phyloP scores from a whole-genome alignment of 1,140 invertebrate species.

The Antheraea pernyi region DNA sequence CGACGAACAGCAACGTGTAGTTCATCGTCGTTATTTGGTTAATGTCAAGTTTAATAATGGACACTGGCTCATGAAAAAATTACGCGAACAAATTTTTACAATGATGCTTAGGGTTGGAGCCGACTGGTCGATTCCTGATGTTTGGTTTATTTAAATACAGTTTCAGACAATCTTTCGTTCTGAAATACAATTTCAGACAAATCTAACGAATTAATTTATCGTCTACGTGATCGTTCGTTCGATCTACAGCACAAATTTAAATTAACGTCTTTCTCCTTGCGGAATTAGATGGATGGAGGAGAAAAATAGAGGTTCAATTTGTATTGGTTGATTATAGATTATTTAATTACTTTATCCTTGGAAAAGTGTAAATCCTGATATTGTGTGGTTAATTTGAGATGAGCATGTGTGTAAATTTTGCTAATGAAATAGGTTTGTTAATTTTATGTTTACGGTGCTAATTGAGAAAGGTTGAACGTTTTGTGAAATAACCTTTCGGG shows the following conservation, averaged over 20 bases:
- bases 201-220: conserved; percentile 18
- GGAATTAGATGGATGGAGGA: neutral
- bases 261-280: conserved; percentile 3
- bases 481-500: neutral
- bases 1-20: too few relatives aligned
- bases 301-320: neutral
- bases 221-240: neutral
- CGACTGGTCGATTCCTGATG: too few relatives aligned
- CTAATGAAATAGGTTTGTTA: neutral
- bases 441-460: neutral
- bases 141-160: too few relatives aligned
- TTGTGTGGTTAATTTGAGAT: neutral
- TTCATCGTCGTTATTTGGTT: too few relatives aligned
- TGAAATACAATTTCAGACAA: neutral
- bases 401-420: neutral
- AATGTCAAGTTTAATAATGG: too few relatives aligned
- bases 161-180: too few relatives aligned
- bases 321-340: neutral
- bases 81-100: too few relatives aligned
- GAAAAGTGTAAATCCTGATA: neutral
- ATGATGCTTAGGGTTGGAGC: too few relatives aligned
- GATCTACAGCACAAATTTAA: conserved; percentile 7
- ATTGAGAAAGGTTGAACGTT: neutral
- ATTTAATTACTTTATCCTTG: neutral
- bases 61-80: too few relatives aligned